Base-by-base conservation (phyloP, 2,888 invertebrate species). In the Orchesellides sinensis region DNA sequence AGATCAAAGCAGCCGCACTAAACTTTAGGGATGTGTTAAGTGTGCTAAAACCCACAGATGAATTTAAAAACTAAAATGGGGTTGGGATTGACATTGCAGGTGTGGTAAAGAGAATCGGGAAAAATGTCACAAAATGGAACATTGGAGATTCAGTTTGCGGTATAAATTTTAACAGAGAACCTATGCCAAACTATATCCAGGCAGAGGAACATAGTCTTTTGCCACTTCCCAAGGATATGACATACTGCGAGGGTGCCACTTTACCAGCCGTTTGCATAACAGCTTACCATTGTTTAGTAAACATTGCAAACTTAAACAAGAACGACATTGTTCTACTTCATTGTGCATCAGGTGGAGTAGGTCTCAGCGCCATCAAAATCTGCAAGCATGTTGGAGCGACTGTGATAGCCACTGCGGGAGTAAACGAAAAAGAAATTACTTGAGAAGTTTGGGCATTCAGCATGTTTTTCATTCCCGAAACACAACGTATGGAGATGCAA, bases 51-150 rank as follows among this genome's bases (percentile, higher is more conserved):
- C 82, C 84, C 1, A 40, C 25, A 1, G 47, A 14, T 12, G 29
- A 59, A 17, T 66, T 40, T 32, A 19, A 68, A 3, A 29, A 56
- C 4, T 27, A 40, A 2, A 68, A 69, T 5, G 40, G 23, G 2
- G 89, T 94, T 2, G 94, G 94, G 0, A 94, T 94, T 81, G 95
- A 95, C 90, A 94, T 94, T 89, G 92, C 92, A 32, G 94, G 94
- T 0, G 90, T 91, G 0, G 90, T 94, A 0, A 90, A 91, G 32
- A 92, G 92, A 0, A 91, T 92, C 0, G 95, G 94, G 1, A 89
- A 90, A 17, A 90, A 90, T 0, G 92, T 94, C 1, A 90, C 84
- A 2, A 89, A 90, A 66, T 92, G 93, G 85, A 92, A 93, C 89
- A 90, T 92, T 2, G 94, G 94, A 0, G 93, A 95, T 89, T 92